A percentile compares a stretch with the other conserved stretches of the same genome.
Evolutionary conservation across 2,113 vertebrate species (phyloP).

Genomic region (Spea bombifrons): DNA sequence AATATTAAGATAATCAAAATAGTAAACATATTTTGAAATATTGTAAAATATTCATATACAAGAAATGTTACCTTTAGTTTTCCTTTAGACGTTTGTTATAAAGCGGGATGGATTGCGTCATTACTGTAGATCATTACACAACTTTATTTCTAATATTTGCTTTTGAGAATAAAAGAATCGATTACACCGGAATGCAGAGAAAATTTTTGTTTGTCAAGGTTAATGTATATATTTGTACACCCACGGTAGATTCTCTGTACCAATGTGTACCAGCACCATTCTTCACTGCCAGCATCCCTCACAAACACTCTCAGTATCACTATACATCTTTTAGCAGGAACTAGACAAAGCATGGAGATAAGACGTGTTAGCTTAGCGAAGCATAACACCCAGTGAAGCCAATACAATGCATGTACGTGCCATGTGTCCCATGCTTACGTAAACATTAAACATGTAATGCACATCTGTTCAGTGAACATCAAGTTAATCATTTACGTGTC

Average conservation of each 20-base stretch:
- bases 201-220: neutral
- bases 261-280: neutral
- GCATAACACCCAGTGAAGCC: neutral
- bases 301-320: neutral
- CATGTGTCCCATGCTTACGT: neutral
- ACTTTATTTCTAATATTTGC: too few species aligned
- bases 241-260: neutral
- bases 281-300: neutral
- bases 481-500: slow-evolving; percentile 9
- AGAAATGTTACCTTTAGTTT: too few species aligned
- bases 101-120: too few species aligned
- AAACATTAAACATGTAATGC: slow-evolving; percentile 4
- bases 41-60: too few species aligned
- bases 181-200: neutral
- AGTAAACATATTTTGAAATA: too few species aligned
- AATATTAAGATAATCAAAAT: too few species aligned
- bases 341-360: slow-evolving; percentile 14
- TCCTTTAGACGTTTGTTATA: too few species aligned
- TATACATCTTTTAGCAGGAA: neutral
- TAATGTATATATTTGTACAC: neutral
- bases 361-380: slow-evolving; percentile 8
- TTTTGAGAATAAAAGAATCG: neutral
- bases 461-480: slow-evolving; percentile 12
- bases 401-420: neutral
- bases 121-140: too few species aligned